phyloP scores from a whole-genome alignment of 1,140 invertebrate genomes.

The Cydia amplana region DNA sequence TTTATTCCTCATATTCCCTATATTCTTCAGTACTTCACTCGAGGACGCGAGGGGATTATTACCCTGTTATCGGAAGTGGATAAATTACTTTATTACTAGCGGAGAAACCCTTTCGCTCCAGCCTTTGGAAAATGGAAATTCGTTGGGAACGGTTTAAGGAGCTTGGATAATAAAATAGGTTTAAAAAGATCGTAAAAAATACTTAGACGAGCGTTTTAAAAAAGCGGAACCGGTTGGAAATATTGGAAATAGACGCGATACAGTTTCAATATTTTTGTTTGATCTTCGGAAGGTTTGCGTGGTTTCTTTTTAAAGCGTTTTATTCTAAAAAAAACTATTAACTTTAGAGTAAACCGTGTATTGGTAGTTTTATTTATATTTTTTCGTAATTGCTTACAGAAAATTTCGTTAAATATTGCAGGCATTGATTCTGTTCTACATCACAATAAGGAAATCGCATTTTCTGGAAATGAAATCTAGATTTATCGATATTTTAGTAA shows the following conservation, averaged over 20 bases:
- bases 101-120: slow-evolving; percentile 57
- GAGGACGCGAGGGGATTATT: slow-evolving; percentile 46
- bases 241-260: not conserved
- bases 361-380: too few relatives aligned
- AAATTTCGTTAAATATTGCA: too few relatives aligned
- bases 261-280: slow-evolving; percentile 1
- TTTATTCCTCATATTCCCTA: slow-evolving; percentile 48
- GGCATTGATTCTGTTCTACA: too few relatives aligned
- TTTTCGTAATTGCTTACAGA: too few relatives aligned
- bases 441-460: too few relatives aligned
- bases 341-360: not conserved
- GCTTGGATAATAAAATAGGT: slow-evolving; percentile 25
- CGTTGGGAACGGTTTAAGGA: slow-evolving; percentile 37
- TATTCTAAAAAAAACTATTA: not conserved
- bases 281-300: not conserved
- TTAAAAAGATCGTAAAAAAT: slow-evolving; percentile 27
- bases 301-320: not conserved
- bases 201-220: not conserved
- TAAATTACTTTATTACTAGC: slow-evolving; percentile 74
- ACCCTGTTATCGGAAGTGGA: slow-evolving; percentile 69
- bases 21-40: slow-evolving; percentile 31
- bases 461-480: too few relatives aligned
- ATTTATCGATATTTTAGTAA: too few relatives aligned
- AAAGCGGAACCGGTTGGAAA: slow-evolving; percentile 6
- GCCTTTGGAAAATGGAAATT: slow-evolving; percentile 45